Base-by-base conservation (phyloP, 2,113 vertebrate species). In the Nothobranchius furzeri region DNA sequence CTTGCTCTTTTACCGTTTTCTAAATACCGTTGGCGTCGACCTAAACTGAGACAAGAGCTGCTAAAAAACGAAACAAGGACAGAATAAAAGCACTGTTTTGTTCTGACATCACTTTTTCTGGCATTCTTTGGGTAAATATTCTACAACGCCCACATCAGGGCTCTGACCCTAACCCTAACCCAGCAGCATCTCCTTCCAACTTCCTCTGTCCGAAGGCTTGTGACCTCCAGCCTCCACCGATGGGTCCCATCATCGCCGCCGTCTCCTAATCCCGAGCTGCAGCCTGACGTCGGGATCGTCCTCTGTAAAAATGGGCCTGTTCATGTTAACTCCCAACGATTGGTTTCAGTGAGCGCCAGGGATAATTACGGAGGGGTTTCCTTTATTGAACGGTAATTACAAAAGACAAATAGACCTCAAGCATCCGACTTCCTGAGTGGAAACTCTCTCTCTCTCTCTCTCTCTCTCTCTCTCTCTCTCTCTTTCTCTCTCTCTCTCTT, bases 341-440 rank as follows among this genome's bases (percentile, higher is more conserved):
- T 82, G 81, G 81, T 85, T 79, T 85, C 79, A 75, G 59, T 15
- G 53, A 70, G 73, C 68, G 59, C 69, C 48, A 10, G 1, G 70
- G 73, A 70, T 87, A 89, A 90, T 87, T 88, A 82, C 78, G 75
- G 30, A 72, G 82, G 81, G 69, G 74, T 83, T 83, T 74, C 76
- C 75, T 85, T 82, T 86, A 84, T 89, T 78, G 79, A 84, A 73
- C 63, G 68, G 77, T 90, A 88, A 88, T 89, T 89, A 88, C 82
- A 69, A 84, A 89, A 90, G 85, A 89, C 87, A 91, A 90, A 91
- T 88, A 87, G 83, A 82, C 87, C 86, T 64, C 20, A 30, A 86
- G 85, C 71, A 35, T 75, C 64, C 30, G 65, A 79, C 80, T 89
- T 88, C 82, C 84, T 83, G 70, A 79, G 67, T 67, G 55, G 73